Evolutionary conservation across 2,797 vertebrate species (phyloP).

Genomic region (Notoglanidium macrostoma): DNA sequence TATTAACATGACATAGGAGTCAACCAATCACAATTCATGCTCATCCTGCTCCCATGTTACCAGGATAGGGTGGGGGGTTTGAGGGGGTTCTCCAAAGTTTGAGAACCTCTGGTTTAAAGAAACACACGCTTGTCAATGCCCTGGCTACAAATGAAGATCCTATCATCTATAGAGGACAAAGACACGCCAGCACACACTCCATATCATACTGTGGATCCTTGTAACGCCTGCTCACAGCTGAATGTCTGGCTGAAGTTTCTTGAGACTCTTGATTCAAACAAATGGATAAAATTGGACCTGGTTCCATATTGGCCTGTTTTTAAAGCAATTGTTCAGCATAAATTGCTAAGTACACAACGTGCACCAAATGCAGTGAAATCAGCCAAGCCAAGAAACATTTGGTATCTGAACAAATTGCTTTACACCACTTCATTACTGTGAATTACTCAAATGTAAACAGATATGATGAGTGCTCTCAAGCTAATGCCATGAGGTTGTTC

Average conservation of each 20-base stretch:
- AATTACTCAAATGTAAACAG: constrained; percentile 3
- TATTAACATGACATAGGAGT: background rate
- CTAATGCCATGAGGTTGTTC: background rate
- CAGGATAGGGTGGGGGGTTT: background rate
- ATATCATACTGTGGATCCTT: background rate
- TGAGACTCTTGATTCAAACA: background rate
- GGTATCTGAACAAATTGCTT: background rate
- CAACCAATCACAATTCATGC: background rate
- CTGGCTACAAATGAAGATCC: background rate
- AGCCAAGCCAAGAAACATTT: background rate
- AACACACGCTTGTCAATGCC: background rate
- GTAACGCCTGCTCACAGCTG: background rate
- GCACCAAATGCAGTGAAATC: background rate
- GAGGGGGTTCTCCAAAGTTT: background rate
- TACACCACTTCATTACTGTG: background rate
- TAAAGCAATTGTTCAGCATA: background rate
- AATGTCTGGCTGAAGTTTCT: background rate
- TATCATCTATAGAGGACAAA: background rate
- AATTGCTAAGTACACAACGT: background rate
- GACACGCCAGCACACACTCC: background rate
- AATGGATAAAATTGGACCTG: background rate
- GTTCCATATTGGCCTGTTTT: background rate
- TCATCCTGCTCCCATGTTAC: background rate
- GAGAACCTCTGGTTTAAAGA: background rate
- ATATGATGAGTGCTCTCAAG: background rate